Conservation (phyloP, 2,113 vertebrate species). For the Heliornis fulica region DNA sequence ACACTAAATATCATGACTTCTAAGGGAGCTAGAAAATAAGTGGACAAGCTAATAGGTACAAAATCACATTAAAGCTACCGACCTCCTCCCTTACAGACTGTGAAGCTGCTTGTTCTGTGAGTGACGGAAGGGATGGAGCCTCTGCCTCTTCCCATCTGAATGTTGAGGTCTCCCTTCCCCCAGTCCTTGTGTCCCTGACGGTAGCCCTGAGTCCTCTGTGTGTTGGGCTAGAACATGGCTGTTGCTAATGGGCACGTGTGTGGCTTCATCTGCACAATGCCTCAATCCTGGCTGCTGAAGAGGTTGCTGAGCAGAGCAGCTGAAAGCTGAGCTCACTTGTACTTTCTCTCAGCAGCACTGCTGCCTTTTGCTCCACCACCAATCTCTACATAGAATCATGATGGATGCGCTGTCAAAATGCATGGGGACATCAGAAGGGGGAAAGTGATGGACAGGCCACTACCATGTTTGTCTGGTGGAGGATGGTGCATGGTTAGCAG, state of each 20-base stretch:
- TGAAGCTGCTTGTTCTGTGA: neutral
- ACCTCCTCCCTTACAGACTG: neutral
- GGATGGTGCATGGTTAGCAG: neutral
- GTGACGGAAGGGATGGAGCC: neutral
- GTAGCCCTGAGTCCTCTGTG: neutral
- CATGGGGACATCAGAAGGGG: neutral
- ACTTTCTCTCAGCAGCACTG: neutral
- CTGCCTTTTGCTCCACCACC: neutral
- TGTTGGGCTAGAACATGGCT: neutral
- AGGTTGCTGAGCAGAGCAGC: neutral
- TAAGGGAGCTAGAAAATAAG: constrained; percentile 18
- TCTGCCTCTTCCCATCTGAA: accelerated
- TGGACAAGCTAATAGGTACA: constrained; percentile 1
- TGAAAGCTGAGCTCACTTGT: neutral
- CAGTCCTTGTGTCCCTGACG: neutral
- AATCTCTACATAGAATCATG: accelerated
- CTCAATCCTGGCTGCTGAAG: neutral
- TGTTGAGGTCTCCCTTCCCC: accelerated
- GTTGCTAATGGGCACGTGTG: neutral
- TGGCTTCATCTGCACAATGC: neutral
- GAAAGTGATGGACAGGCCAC: neutral
- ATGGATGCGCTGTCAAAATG: neutral
- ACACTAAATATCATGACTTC: constrained; percentile 41
- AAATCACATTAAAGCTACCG: neutral
- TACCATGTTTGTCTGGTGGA: neutral